Evolutionary conservation across 2,113 vertebrate species (phyloP), one percentile per base, ranked within the genome.

Genomic region (Proterorhinus semilunaris): DNA sequence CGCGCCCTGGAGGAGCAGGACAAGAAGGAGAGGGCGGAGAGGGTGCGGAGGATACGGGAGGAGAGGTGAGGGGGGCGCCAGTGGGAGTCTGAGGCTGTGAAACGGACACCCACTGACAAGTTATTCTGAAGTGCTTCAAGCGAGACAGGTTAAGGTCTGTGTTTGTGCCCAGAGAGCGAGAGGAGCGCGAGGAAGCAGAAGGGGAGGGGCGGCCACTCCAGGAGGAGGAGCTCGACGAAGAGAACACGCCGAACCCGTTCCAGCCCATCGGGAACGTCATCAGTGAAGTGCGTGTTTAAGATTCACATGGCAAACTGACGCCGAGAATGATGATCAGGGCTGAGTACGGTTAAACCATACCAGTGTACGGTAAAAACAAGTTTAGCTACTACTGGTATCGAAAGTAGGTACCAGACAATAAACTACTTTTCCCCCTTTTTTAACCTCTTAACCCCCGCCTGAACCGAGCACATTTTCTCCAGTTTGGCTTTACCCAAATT

Each of bases 1-100:
- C 95, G 82, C 1, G 94, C 93, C 1, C 90, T 87, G 51, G 96
- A 99, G 85, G 95, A 98, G 43, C 94, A 95, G 88, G 95, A 96
- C 79, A 98, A 93, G 84, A 92, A 83, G 76, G 97, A 96, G 78
- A 90, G 96, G 79, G 93, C 94, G 2, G 96, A 97, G 75, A 85
- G 96, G 58, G 96, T 99, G 2, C 85, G 89, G 17, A 91, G 83
- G 78, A 92, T 98, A 68, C 88, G 96, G 61, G 94, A 96, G 79
- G 95, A 98, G 87, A 95, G 97, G 97, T 96, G 87, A 79, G 81
- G 27, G 27, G 55, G 13, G 21, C 21, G 21, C 21, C 21, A 2
- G 21, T 21, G 21, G 21, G 21, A 21, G 21, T 21, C 2, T 21
- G 21, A 47, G 46, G 1, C 7, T 47, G 46, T 47, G 4, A 47